Evolutionary conservation across 2,113 vertebrate species (phyloP).

Genomic region (Heterochromis multidens): DNA sequence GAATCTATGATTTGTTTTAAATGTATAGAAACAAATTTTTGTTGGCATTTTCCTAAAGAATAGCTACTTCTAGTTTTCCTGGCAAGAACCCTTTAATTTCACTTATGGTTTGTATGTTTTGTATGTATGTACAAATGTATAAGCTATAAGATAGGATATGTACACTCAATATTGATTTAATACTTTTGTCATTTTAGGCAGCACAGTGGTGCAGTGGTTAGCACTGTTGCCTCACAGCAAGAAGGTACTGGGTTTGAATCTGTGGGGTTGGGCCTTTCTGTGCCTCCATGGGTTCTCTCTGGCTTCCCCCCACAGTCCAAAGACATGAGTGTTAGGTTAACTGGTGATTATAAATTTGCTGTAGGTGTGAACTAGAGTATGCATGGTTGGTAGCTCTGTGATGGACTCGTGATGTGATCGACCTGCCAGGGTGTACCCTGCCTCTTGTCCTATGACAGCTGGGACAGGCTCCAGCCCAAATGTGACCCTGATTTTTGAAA

Average conservation of each 20-base stretch:
- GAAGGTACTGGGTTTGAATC: neutral
- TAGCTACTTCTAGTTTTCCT: fast-evolving
- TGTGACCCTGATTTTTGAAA: no score
- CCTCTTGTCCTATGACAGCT: no score
- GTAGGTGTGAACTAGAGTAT: no score
- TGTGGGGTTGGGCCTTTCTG: no score
- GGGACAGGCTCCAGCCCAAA: no score
- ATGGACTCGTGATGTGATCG: no score
- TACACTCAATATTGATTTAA: neutral
- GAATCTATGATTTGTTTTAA: neutral
- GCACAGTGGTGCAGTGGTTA: neutral
- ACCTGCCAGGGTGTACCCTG: no score
- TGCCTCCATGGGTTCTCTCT: no score
- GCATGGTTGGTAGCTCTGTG: no score
- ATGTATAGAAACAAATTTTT: neutral
- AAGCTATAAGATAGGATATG: neutral
- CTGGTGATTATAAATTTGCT: neutral
- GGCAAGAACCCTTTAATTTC: neutral
- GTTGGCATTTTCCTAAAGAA: neutral
- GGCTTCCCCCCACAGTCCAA: neutral
- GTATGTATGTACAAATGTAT: neutral
- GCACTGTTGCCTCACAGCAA: neutral
- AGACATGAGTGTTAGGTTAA: neutral
- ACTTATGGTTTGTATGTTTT: neutral
- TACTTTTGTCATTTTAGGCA: neutral